Percentiles rank a stretch among this genome's conserved stretches.
These are phyloP conservation scores for Pandemis heparana DNA, from an alignment of 2,888 invertebrate genomes.

Conservation along the genomic window DNA sequence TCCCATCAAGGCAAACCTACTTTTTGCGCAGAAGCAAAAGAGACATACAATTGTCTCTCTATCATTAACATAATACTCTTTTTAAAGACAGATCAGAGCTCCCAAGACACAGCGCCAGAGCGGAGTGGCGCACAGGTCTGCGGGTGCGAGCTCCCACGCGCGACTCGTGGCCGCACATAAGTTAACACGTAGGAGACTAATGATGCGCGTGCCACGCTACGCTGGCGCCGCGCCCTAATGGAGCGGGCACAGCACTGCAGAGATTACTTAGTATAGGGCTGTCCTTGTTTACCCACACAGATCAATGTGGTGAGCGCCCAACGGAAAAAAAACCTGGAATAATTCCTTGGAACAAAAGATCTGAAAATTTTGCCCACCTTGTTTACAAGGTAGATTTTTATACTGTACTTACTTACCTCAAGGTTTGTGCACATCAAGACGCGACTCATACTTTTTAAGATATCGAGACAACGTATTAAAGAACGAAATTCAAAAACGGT, in stretches of 20 bases:
- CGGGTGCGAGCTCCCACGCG: not conserved
- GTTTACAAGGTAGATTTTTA: no score
- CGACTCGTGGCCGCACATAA: not conserved
- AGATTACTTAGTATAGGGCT: conserved; percentile 29
- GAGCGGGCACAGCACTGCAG: conserved; percentile 42
- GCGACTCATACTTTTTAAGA: no score
- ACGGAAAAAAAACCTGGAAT: not conserved
- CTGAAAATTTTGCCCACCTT: no score
- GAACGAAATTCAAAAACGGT: no score
- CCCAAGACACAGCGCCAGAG: not conserved
- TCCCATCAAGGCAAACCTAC: no score
- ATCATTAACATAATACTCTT: not conserved
- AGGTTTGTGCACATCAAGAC: no score
- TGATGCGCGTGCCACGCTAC: conserved; percentile 29
- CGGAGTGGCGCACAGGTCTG: not conserved
- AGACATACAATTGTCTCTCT: no score
- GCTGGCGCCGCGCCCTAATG: conserved; percentile 45
- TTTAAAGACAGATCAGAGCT: not conserved
- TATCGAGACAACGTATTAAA: no score
- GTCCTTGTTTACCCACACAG: not conserved
- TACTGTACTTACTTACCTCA: no score
- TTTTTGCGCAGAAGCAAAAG: no score
- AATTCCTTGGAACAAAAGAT: not conserved
- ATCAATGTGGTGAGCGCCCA: not conserved
- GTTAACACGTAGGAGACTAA: conserved; percentile 22